Evolutionary conservation across 1,140 invertebrate genomes (phyloP), one percentile per base, ranked within the genome.

Genomic region (Anoplolepis gracilipes): DNA sequence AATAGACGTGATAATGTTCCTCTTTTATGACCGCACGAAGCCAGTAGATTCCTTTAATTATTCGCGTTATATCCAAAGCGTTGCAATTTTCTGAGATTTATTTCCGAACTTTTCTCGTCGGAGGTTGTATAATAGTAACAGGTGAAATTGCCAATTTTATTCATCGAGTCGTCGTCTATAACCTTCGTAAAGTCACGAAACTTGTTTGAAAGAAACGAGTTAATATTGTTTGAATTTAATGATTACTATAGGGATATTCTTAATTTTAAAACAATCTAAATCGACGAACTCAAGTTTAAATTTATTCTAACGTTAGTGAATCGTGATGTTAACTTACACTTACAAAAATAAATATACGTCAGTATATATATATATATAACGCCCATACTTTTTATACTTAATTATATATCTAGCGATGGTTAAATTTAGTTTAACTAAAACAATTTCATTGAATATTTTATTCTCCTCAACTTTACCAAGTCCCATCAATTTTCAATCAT

Each of bases 1-100:
- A 76, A 88, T 64, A 62, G 46, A 86, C 53, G 77, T 77, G 87
- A 86, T 86, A 86, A 86, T 61, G 72, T 86, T 88, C 42, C 33
- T 73, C 69, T 33, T 86, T 88, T 82, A 88, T 84, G 76, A 86
- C 46, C 19, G 53, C 55, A 16, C 36, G 30, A 59, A 25, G 19
- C 36, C 11, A 67, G 39, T 49, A 72, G n/a, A 85, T 88, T 75
- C 75, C 46, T 86, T 89, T 88, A 82, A 88, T 89, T 86, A 82
- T 77, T 86, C 69, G 57, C 25, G 5, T 16, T 86, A 33, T 16
- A 22, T 33, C 61, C 28, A 36, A 4, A 19, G 4, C 42, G 25
- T 67, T 81, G 49, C 30, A 84, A 84, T 87, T 75, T 65, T 46
- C 36, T 53, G 1, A 25, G 59, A 11, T 77, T 87, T 76, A 75